Conservation (phyloP, 2,797 vertebrate genomes). For the Falco columbarius region DNA sequence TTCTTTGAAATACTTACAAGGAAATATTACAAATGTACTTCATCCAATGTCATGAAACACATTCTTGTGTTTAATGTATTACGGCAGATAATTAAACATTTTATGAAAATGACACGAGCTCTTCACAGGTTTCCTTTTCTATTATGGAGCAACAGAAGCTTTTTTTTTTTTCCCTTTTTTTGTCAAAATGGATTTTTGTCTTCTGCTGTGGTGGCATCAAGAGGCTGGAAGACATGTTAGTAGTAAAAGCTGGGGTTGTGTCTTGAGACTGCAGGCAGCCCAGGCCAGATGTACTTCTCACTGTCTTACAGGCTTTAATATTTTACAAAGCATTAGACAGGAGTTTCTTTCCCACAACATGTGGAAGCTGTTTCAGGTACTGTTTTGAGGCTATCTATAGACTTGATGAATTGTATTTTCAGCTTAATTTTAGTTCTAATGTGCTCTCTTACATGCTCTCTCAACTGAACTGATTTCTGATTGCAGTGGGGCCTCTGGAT, state of each 20-base stretch:
- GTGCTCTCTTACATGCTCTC: neutral
- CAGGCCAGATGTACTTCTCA: neutral
- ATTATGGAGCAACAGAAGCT: neutral
- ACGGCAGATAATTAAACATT: neutral
- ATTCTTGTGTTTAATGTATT: neutral
- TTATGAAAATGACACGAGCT: neutral
- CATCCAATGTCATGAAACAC: neutral
- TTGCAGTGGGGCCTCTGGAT: neutral
- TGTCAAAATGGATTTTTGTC: neutral
- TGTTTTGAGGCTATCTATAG: neutral
- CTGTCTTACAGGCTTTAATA: neutral
- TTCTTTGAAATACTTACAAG: neutral
- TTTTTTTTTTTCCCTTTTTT: neutral
- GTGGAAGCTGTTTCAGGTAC: neutral
- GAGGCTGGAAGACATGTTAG: neutral
- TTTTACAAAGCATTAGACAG: neutral
- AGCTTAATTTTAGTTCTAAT: neutral
- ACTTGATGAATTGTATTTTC: neutral
- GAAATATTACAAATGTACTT: neutral
- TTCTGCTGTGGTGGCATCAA: neutral
- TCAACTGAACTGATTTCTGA: neutral
- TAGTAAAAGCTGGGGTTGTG: neutral
- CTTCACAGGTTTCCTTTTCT: neutral
- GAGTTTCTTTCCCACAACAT: neutral
- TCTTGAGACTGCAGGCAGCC: neutral